phyloP scores from a whole-genome alignment of 2,113 vertebrate genomes.

The Corythoichthys haematopterus region DNA sequence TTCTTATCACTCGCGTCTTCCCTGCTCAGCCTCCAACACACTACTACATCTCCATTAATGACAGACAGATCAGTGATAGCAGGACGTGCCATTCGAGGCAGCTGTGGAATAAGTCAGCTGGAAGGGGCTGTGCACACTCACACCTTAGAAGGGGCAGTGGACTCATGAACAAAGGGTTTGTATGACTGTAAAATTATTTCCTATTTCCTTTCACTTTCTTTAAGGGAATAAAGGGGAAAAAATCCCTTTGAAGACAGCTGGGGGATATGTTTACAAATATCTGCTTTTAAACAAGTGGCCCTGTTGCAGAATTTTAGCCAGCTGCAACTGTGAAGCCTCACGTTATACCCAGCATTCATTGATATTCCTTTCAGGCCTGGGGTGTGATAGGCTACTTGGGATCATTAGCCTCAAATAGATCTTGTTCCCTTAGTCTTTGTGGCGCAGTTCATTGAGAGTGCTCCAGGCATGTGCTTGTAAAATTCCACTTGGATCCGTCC shows the following conservation, averaged over 20 bases:
- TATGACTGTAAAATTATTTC: neutral
- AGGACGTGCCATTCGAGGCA: slow-evolving; percentile 20
- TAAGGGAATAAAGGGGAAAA: neutral
- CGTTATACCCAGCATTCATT: neutral
- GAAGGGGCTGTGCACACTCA: neutral
- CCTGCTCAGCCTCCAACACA: slow-evolving; percentile 15
- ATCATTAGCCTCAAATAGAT: neutral
- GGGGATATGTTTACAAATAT: slow-evolving; percentile 30
- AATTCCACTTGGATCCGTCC: slow-evolving; percentile 15
- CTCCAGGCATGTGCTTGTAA: neutral
- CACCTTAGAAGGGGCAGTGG: neutral
- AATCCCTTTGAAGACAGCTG: neutral
- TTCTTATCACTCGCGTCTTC: slow-evolving; percentile 28
- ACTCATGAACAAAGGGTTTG: neutral
- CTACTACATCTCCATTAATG: slow-evolving; percentile 9
- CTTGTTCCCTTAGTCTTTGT: neutral
- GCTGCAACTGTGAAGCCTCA: neutral
- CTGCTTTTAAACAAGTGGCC: slow-evolving; percentile 1
- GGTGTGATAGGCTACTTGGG: neutral
- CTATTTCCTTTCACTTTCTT: neutral
- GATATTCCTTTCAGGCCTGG: slow-evolving; percentile 5
- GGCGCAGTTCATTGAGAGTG: no score
- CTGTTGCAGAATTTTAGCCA: slow-evolving; percentile 5
- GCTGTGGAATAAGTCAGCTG: slow-evolving; percentile 2
- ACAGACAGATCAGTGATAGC: slow-evolving; percentile 35